These are phyloP conservation scores for Rotaria socialis DNA, from an alignment of 2,888 invertebrate genomes.

Conservation along the genomic window DNA sequence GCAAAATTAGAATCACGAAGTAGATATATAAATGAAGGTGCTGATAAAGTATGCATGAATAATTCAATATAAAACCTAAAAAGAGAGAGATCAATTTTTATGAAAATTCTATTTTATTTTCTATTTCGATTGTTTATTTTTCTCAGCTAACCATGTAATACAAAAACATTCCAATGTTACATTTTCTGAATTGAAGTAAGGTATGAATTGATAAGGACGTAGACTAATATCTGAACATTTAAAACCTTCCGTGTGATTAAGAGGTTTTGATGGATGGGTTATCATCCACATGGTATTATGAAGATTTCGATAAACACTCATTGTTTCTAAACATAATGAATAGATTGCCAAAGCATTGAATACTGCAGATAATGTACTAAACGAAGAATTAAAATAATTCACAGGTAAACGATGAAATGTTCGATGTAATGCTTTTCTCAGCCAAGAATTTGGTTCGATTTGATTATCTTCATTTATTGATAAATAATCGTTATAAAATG, in stretches of 20 bases:
- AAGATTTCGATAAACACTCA: neutral
- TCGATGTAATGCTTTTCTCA: neutral
- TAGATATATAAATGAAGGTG: neutral
- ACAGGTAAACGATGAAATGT: neutral
- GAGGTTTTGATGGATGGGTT: conserved; percentile 19
- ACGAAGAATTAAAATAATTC: neutral
- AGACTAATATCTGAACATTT: neutral
- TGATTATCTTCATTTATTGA: neutral
- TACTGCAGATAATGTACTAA: neutral
- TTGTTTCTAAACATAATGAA: conserved; percentile 33
- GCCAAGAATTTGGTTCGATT: neutral
- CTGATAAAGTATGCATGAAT: neutral
- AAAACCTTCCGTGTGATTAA: neutral
- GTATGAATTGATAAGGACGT: conserved; percentile 28
- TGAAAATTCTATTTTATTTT: too few species aligned
- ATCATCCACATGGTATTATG: conserved; percentile 14
- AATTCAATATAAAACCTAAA: conserved; percentile 12
- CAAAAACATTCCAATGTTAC: neutral
- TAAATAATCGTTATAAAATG: conserved; percentile 11
- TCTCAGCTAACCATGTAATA: neutral
- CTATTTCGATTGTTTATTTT: too few species aligned
- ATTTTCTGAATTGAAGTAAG: neutral
- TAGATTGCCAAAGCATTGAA: neutral
- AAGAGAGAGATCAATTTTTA: too few species aligned
- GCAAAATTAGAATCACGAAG: neutral